phyloP scores from a whole-genome alignment of 2,888 invertebrate species.

The Torymus texanus region DNA sequence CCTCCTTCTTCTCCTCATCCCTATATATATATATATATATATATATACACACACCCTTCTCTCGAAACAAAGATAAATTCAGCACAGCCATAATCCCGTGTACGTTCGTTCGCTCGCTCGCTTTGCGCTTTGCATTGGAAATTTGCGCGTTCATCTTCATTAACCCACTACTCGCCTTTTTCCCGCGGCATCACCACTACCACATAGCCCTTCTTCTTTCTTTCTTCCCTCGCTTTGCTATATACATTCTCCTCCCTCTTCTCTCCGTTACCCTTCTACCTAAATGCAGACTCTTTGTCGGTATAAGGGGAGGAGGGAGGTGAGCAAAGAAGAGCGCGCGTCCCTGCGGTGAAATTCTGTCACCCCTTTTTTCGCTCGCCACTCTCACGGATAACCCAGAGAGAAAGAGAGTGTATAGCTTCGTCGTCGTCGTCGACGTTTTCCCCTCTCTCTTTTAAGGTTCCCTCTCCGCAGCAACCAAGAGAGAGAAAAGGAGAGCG shows the following conservation, averaged over 20 bases:
- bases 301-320: background rate
- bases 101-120: no score
- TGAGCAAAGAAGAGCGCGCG: no score
- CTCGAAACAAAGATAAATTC: constrained; percentile 45
- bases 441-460: constrained; percentile 26
- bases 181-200: background rate
- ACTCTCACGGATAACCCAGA: constrained; percentile 26
- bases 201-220: background rate
- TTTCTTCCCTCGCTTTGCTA: background rate
- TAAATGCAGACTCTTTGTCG: constrained; percentile 20
- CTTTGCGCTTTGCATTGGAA: constrained; percentile 49
- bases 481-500: no score
- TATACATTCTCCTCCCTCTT: background rate
- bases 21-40: no score
- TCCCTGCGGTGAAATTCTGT: constrained; percentile 54
- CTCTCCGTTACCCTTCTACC: constrained; percentile 18
- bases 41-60: background rate
- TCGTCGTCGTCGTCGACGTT: background rate
- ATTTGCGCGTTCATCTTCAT: constrained; percentile 54
- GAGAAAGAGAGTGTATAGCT: background rate
- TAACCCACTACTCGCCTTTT: constrained; percentile 50
- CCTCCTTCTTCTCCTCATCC: background rate
- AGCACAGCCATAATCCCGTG: constrained; percentile 24
- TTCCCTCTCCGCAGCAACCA: constrained; percentile 4
- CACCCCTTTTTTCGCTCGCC: constrained; percentile 33